These are phyloP conservation scores for Nasua narica DNA, from an alignment of 2,797 vertebrate genomes.

Conservation along the genomic window DNA sequence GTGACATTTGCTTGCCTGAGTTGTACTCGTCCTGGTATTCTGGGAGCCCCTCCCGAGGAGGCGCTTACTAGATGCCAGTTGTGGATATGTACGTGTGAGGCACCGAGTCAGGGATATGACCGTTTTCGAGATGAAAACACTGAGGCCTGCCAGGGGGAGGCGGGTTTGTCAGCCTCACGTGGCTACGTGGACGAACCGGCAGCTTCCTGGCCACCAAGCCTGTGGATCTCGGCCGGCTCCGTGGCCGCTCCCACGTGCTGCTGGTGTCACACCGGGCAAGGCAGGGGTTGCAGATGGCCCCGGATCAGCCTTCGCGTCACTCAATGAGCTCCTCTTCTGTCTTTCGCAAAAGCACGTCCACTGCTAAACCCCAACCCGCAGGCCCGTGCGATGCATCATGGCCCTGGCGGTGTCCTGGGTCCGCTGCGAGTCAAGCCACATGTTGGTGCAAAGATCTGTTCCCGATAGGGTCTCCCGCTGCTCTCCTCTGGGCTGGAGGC, in stretches of 20 bases:
- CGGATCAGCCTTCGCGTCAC: too few relatives aligned
- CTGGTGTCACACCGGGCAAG: accelerated
- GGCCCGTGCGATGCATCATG: too few relatives aligned
- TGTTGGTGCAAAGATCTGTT: background rate
- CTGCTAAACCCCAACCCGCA: background rate
- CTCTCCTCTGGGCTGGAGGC: background rate
- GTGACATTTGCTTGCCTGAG: background rate
- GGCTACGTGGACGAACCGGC: background rate
- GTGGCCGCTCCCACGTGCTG: accelerated
- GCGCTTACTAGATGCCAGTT: background rate
- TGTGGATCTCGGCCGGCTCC: accelerated
- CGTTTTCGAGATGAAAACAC: background rate
- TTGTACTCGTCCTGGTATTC: background rate
- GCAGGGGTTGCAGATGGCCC: background rate
- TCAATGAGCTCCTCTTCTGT: background rate
- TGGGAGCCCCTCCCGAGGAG: background rate
- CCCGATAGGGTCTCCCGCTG: accelerated
- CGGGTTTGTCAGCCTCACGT: background rate
- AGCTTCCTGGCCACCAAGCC: background rate
- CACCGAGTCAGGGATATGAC: background rate
- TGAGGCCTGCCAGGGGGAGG: too few relatives aligned
- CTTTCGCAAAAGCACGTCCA: background rate
- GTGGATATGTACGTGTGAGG: background rate
- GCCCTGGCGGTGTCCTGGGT: accelerated
- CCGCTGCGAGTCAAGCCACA: background rate